Evolutionary conservation across 2,888 invertebrate genomes (phyloP).

Genomic region (Brachyopa scutellaris): DNA sequence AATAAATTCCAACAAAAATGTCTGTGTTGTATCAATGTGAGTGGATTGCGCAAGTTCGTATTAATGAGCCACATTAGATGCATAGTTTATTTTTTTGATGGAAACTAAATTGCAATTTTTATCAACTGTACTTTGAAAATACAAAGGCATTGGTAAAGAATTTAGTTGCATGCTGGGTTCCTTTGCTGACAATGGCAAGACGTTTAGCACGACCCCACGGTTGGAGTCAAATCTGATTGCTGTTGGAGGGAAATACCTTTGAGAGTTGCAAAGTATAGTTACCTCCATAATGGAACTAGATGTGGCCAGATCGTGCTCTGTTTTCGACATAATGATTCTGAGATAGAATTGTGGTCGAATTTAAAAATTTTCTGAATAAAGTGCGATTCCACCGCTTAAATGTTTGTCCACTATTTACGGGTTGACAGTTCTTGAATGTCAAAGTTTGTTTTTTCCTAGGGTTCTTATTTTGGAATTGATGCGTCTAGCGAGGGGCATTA

Average conservation of each 20-base stretch:
- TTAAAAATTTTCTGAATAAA: not conserved
- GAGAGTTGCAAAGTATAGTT: conserved; percentile 75
- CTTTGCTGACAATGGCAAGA: not conserved
- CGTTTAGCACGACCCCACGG: not conserved
- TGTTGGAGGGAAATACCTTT: not conserved
- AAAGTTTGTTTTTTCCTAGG: conserved; percentile 40
- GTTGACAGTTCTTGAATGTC: conserved; percentile 52
- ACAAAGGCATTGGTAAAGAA: not conserved
- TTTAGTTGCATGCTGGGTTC: not conserved
- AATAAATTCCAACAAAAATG: conserved; percentile 24
- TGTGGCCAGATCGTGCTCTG: conserved; percentile 89
- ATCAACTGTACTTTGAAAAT: conserved; percentile 48
- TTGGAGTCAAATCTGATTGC: not conserved
- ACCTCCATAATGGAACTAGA: conserved; percentile 94
- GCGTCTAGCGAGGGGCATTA: not conserved
- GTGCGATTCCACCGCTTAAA: conserved; percentile 32
- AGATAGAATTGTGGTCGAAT: not conserved
- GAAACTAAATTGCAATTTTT: not conserved
- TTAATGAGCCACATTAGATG: conserved; percentile 75
- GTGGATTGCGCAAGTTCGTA: conserved; percentile 31
- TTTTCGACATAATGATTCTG: conserved; percentile 83
- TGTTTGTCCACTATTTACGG: conserved; percentile 47
- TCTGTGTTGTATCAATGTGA: not conserved
- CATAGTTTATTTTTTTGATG: not conserved
- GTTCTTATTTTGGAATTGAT: conserved; percentile 7